Conservation (phyloP, 2,888 invertebrate genomes). For the Trilocha varians region DNA sequence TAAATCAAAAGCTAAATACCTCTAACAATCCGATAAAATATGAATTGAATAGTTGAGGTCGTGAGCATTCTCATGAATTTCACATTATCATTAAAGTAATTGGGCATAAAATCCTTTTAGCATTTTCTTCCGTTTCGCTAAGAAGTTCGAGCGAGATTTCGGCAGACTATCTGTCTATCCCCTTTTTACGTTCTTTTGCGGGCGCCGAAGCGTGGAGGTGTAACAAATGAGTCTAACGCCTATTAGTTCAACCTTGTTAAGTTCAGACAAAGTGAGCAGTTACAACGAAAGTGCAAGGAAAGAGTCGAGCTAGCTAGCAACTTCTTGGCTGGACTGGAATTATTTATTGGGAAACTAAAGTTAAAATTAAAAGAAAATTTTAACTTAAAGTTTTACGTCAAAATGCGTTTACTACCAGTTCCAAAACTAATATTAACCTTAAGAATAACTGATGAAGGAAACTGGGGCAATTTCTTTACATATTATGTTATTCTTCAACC, state of each 20-base stretch:
- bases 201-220: constrained; percentile 56
- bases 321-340: not conserved
- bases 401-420: too few species aligned
- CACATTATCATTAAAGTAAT: not conserved
- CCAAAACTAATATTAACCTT: too few species aligned
- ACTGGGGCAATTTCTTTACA: too few species aligned
- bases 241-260: constrained; percentile 65
- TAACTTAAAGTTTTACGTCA: not conserved
- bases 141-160: constrained; percentile 32
- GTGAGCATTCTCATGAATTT: not conserved
- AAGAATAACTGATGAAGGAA: too few species aligned
- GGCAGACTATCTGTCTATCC: constrained; percentile 37
- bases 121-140: not conserved
- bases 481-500: too few species aligned
- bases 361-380: not conserved
- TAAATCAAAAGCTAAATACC: too few species aligned
- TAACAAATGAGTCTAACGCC: constrained; percentile 63
- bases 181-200: constrained; percentile 52
- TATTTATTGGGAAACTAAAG: too few species aligned
- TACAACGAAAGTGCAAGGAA: constrained; percentile 40
- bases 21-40: too few species aligned
- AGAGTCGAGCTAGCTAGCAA: constrained; percentile 23
- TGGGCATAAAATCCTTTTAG: not conserved
- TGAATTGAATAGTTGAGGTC: not conserved
- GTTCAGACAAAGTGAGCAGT: constrained; percentile 54